phyloP scores from a whole-genome alignment of 1,140 invertebrate species.

The Cotesia vestalis region DNA sequence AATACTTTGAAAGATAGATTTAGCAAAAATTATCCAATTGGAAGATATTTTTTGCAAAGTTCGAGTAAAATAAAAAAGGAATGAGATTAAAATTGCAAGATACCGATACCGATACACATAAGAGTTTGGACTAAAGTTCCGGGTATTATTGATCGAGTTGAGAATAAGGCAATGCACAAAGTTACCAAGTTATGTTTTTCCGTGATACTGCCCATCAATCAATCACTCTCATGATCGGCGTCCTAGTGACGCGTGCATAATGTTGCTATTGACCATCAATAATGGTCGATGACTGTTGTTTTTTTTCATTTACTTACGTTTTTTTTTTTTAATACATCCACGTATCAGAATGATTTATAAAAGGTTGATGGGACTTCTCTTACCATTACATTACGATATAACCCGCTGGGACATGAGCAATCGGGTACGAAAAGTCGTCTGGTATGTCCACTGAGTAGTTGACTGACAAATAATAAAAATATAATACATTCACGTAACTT shows the following conservation, averaged over 20 bases:
- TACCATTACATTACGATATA: conserved; percentile 1
- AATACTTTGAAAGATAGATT: too few species aligned
- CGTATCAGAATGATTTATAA: conserved; percentile 43
- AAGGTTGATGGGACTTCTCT: conserved; percentile 14
- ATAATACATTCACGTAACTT: conserved; percentile 9
- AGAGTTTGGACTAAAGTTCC: conserved; percentile 12
- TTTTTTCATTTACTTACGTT: background rate
- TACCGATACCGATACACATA: background rate
- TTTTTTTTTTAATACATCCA: background rate
- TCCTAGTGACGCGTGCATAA: conserved; percentile 48
- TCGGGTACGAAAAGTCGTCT: conserved; percentile 32
- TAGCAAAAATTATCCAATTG: background rate
- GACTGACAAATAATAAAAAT: conserved; percentile 29
- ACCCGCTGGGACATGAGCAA: conserved; percentile 14
- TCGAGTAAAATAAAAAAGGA: conserved; percentile 33
- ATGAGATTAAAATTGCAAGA: background rate
- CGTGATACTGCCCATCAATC: conserved; percentile 38
- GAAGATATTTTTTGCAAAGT: background rate
- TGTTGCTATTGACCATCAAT: conserved; percentile 48
- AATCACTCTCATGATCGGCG: conserved; percentile 46
- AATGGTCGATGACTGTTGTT: conserved; percentile 39
- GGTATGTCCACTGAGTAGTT: conserved; percentile 15
- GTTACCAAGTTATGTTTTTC: conserved; percentile 32
- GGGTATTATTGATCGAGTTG: conserved; percentile 14
- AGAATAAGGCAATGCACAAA: conserved; percentile 18